These are phyloP conservation scores for Clepsis dumicolana DNA, from an alignment of 2,888 invertebrate genomes.

Conservation along the genomic window DNA sequence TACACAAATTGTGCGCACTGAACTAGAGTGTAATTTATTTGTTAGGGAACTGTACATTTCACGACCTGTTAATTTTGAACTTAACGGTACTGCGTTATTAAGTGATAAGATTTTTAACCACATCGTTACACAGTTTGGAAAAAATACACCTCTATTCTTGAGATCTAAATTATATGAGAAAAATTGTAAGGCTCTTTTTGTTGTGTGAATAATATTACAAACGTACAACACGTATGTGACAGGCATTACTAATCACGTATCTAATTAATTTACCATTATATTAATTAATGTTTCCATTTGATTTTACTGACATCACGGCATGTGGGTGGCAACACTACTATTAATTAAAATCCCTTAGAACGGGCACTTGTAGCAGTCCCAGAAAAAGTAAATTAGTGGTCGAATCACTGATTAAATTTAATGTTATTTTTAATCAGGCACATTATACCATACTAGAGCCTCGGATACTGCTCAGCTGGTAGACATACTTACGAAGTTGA, in stretches of 20 bases:
- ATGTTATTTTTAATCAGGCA: constrained; percentile 30
- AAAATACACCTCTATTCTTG: too few relatives aligned
- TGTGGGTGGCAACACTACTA: constrained; percentile 20
- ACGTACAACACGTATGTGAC: neutral
- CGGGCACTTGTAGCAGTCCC: neutral
- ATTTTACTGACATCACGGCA: neutral
- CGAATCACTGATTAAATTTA: constrained; percentile 13
- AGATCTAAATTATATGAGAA: too few relatives aligned
- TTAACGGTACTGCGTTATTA: constrained; percentile 38
- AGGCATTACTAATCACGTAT: neutral
- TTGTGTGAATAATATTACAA: neutral
- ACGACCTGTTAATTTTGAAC: constrained; percentile 43
- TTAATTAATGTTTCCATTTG: neutral
- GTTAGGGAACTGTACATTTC: constrained; percentile 37
- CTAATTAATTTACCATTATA: neutral
- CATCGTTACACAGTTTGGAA: neutral
- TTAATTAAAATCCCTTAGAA: constrained; percentile 31
- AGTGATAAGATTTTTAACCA: constrained; percentile 16
- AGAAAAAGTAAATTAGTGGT: constrained; percentile 24
- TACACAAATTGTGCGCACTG: constrained; percentile 40
- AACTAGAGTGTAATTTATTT: constrained; percentile 38
- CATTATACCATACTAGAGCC: constrained; percentile 27
- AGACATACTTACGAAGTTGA: constrained; percentile 14
- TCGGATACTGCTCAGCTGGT: constrained; percentile 8
- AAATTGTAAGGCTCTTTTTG: too few relatives aligned